phyloP scores from a whole-genome alignment of 1,140 invertebrate species.

The Hormaphis cornu region DNA sequence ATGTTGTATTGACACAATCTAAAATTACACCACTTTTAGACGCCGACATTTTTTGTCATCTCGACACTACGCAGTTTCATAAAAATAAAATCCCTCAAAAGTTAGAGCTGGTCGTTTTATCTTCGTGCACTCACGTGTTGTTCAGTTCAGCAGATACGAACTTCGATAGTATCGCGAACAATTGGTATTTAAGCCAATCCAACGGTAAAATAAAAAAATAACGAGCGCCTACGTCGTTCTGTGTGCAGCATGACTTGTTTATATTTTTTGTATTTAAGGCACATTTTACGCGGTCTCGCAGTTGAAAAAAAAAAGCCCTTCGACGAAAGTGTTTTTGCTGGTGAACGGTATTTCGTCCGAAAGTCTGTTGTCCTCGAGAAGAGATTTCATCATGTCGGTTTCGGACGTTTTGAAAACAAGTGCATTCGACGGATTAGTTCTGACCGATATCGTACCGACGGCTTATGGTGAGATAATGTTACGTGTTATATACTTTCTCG shows the following conservation, averaged over 20 bases:
- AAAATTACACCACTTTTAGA: neutral
- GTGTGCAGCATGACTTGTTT: neutral
- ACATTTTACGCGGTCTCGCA: neutral
- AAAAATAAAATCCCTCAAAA: slow-evolving; percentile 20
- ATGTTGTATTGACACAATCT: no score
- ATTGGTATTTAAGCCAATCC: neutral
- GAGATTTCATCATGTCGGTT: slow-evolving; percentile 8
- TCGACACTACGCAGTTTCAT: slow-evolving; percentile 1
- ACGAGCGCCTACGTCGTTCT: no score
- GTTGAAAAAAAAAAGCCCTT: slow-evolving; percentile 6
- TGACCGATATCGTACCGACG: neutral
- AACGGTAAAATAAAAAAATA: neutral
- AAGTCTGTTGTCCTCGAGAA: neutral
- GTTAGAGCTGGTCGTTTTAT: neutral
- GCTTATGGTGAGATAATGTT: neutral
- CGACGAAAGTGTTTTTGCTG: neutral
- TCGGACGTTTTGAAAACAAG: neutral
- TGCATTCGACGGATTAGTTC: slow-evolving; percentile 3
- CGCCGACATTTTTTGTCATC: neutral
- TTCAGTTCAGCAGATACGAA: neutral
- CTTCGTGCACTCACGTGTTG: slow-evolving; percentile 4
- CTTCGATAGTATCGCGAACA: slow-evolving; percentile 5
- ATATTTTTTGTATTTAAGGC: neutral
- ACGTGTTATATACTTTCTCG: neutral
- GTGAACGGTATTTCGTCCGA: neutral